Conservation (phyloP, 92 coral and sea anemone genomes). For the Pocillopora grandis region DNA sequence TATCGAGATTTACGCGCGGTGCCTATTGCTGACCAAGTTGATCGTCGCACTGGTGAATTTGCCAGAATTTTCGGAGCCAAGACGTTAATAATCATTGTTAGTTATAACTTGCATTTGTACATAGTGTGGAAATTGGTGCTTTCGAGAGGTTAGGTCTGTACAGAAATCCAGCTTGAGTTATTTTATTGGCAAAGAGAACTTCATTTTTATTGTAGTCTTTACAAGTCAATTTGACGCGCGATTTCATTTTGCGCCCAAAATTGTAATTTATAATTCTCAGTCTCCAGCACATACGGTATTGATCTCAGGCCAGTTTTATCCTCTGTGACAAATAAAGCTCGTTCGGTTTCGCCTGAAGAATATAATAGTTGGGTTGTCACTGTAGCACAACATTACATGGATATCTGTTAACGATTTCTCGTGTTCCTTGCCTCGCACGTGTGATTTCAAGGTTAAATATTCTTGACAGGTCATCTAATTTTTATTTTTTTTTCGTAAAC, state of each 20-base stretch:
- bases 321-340: background rate
- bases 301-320: slow-evolving; percentile 1
- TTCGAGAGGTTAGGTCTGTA: slow-evolving; percentile 46
- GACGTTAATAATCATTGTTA: slow-evolving; percentile 19
- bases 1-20: background rate
- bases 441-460: background rate
- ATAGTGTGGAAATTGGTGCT: slow-evolving; percentile 43
- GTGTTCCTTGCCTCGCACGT: background rate
- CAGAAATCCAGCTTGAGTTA: slow-evolving; percentile 45
- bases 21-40: background rate
- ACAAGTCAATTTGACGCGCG: background rate
- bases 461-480: background rate
- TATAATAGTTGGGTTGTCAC: background rate
- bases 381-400: slow-evolving; percentile 2
- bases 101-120: slow-evolving; percentile 42
- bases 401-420: slow-evolving; percentile 1
- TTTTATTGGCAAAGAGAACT: slow-evolving; percentile 42
- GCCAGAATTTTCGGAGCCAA: slow-evolving; percentile 12
- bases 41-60: background rate
- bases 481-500: background rate
- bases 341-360: slow-evolving; percentile 8
- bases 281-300: background rate
- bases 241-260: background rate
- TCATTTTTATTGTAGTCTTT: slow-evolving; percentile 16
- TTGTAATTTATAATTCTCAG: background rate